Conservation (phyloP, 2,888 invertebrate species). For the Endomychus coccineus region DNA sequence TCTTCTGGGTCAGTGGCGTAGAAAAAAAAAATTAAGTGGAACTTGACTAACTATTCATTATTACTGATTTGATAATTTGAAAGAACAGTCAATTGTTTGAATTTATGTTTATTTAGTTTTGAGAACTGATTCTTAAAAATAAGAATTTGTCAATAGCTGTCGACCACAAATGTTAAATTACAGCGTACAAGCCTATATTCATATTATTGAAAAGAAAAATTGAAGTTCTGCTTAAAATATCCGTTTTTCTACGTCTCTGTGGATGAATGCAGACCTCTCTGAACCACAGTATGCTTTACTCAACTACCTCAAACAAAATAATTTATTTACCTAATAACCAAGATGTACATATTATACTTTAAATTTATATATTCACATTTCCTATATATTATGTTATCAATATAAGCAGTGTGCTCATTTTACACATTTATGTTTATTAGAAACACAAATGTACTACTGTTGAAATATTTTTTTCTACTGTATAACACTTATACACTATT, state of each 20-base stretch:
- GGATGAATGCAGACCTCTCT: constrained; percentile 6
- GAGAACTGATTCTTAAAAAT: too few species aligned
- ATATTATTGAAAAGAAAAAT: too few species aligned
- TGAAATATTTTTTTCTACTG: constrained; percentile 32
- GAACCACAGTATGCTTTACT: constrained; percentile 12
- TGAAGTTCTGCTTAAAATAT: too few species aligned
- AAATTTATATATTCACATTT: constrained; percentile 15
- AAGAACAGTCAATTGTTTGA: too few species aligned
- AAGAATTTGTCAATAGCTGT: too few species aligned
- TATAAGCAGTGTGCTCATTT: constrained; percentile 30
- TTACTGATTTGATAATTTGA: too few species aligned
- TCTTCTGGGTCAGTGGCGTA: constrained; percentile 2
- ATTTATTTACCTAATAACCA: constrained; percentile 26
- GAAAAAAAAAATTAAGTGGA: too few species aligned
- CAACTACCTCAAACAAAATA: constrained; percentile 16
- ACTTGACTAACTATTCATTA: too few species aligned
- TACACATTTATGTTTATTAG: constrained; percentile 29
- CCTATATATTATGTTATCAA: constrained; percentile 29
- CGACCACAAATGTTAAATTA: too few species aligned
- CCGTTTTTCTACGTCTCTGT: background rate
- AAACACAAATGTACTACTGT: constrained; percentile 28
- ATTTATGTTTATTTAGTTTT: too few species aligned
- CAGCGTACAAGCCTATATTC: too few species aligned
- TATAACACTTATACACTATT: constrained; percentile 25
- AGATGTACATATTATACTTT: constrained; percentile 30